Conservation (phyloP, 2,888 invertebrate species). For the Hoplodrina ambigua region DNA sequence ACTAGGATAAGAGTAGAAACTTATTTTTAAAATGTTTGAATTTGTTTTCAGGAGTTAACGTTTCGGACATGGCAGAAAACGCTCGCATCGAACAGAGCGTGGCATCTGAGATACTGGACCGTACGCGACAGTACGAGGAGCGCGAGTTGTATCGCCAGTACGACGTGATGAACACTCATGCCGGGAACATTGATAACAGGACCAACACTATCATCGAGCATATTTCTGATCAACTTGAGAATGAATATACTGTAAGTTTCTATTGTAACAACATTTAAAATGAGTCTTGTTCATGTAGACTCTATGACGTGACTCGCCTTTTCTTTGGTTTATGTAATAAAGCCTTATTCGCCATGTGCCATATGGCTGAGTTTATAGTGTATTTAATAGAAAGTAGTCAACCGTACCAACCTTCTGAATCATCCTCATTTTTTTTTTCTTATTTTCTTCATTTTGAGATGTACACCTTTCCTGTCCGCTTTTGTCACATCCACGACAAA, state of each 20-base stretch:
- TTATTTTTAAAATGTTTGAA: not conserved
- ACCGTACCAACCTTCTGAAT: too few relatives aligned
- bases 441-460: too few relatives aligned
- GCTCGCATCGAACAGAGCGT: conserved; percentile 81
- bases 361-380: too few relatives aligned
- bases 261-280: not conserved
- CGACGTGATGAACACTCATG: conserved; percentile 78
- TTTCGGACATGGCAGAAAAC: conserved; percentile 75
- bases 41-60: conserved; percentile 74
- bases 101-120: conserved; percentile 80
- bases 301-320: too few relatives aligned
- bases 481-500: too few relatives aligned
- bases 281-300: too few relatives aligned
- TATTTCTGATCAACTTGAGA: conserved; percentile 78
- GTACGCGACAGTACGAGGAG: conserved; percentile 80
- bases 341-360: too few relatives aligned
- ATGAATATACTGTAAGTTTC: conserved; percentile 78
- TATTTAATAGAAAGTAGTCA: too few relatives aligned
- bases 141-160: conserved; percentile 76
- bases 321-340: too few relatives aligned
- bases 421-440: too few relatives aligned
- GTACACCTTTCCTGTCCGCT: too few relatives aligned
- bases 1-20: too few relatives aligned
- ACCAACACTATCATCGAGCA: conserved; percentile 85
- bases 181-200: conserved; percentile 83